These are phyloP conservation scores for Merodon equestris DNA, from an alignment of 2,888 invertebrate genomes.

Conservation along the genomic window DNA sequence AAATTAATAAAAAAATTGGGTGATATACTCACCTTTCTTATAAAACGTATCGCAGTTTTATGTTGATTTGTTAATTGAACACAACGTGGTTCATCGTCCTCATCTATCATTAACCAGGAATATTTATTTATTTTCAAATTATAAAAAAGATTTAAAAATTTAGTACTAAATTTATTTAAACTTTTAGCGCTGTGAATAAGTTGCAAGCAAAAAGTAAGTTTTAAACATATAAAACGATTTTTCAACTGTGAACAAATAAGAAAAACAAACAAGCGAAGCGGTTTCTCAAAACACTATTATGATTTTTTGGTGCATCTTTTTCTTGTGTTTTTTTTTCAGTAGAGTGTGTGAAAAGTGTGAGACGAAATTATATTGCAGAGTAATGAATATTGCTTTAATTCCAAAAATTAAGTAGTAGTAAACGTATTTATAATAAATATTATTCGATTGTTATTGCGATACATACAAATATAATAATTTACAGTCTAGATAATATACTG, in stretches of 20 bases:
- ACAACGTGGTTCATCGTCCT: slow-evolving; percentile 89
- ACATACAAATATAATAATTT: slow-evolving; percentile 13
- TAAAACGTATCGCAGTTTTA: slow-evolving; percentile 93
- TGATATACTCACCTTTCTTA: slow-evolving; percentile 90
- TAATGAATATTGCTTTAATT: no score
- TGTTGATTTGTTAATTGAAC: slow-evolving; percentile 91
- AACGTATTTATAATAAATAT: no score
- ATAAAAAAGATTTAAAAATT: slow-evolving; percentile 2
- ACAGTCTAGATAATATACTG: slow-evolving; percentile 1
- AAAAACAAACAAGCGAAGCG: background rate
- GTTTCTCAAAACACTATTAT: no score
- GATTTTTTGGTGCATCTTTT: no score
- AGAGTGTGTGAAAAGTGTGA: no score
- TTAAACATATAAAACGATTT: background rate
- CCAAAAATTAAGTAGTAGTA: no score
- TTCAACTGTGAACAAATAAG: background rate
- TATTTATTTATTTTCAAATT: slow-evolving; percentile 21
- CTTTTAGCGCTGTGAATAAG: slow-evolving; percentile 10
- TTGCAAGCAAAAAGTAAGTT: background rate
- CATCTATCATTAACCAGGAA: slow-evolving; percentile 80
- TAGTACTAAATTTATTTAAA: background rate
- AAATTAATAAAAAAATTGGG: slow-evolving; percentile 21
- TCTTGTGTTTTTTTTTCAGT: no score
- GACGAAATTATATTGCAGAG: no score
- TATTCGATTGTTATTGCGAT: slow-evolving; percentile 1